Evolutionary conservation across 2,888 invertebrate species (phyloP), one percentile per base, ranked within the genome.

Genomic region (Philonicus albiceps): DNA sequence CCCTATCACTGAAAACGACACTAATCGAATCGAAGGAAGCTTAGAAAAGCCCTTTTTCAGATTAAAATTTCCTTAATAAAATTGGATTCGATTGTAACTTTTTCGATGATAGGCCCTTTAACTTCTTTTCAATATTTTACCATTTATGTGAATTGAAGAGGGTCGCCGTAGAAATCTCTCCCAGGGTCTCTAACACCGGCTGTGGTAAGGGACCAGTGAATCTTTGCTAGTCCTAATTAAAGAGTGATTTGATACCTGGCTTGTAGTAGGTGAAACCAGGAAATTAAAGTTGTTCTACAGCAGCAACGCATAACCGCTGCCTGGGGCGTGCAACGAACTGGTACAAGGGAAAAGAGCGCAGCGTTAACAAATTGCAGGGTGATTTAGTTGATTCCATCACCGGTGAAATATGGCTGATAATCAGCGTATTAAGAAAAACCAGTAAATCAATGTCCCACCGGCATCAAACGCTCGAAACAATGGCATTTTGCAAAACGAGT

Each of bases 401-500:
- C 43, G 76, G 76, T 76, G 76, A 76, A 76, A 76, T 76, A 76
- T 43, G 76, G 43, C 34, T 22, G 76, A 76, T 76, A 76, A 76
- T 76, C 76, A 76, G 37, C 76, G 76, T 22, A 76, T 76, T 76
- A 76, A 76, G 76, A 22, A 76, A 76, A 43, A 76, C 81, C 31
- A 55, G 81, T 81, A 81, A 81, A 81, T 81, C 81, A 81, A 81
- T 81, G 55, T 81, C 81, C 64, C 27, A 81, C 55, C 31, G 81
- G 55, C 81, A 81, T 53, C 31, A 53, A 27, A 7, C 34, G 34
- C n/a, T 30, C 53, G 43, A 81, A 81, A 81, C 81, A 81, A 81
- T 81, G 81, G 53, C 30, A 81, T 78, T n/a, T 78, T 78, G 43
- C 49, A 27, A 78, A 81, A 55, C 53, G 27, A 81, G 81, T 49